Conservation (phyloP, 2,113 vertebrate species). For the Colinus virginianus region DNA sequence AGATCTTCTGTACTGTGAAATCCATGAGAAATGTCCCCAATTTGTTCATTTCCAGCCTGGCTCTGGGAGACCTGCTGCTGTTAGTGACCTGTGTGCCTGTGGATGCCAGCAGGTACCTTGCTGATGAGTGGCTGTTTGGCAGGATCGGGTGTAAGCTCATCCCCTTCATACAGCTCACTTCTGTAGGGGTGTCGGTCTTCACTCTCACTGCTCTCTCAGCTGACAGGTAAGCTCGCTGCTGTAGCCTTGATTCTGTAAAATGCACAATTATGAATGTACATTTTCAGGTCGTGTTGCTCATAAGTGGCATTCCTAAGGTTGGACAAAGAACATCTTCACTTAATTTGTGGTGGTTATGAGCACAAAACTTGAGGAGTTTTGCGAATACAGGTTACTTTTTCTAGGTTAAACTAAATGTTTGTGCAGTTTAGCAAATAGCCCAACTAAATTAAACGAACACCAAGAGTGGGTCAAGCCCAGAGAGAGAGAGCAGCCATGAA, state of each 20-base stretch:
- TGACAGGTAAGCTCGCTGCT: conserved; percentile 87
- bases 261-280: not conserved
- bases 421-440: not conserved
- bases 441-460: conserved; percentile 3
- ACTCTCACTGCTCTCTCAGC: conserved; percentile 96
- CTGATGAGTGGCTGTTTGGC: conserved; percentile 94
- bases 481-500: not conserved
- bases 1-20: conserved; percentile 91
- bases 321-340: not conserved
- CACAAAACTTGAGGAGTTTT: not conserved
- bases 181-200: conserved; percentile 97
- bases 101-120: conserved; percentile 94
- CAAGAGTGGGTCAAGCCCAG: not conserved
- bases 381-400: not conserved
- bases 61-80: conserved; percentile 92
- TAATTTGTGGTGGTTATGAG: not conserved
- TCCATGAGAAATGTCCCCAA: conserved; percentile 92
- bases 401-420: not conserved
- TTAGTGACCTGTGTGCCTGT: conserved; percentile 96
- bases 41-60: conserved; percentile 94
- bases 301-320: not conserved
- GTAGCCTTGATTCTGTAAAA: not conserved
- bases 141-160: conserved; percentile 95
- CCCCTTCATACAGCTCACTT: conserved; percentile 96
- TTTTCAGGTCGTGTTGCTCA: not conserved